Evolutionary conservation across 1,140 invertebrate genomes (phyloP).

Genomic region (Chionoecetes opilio): DNA sequence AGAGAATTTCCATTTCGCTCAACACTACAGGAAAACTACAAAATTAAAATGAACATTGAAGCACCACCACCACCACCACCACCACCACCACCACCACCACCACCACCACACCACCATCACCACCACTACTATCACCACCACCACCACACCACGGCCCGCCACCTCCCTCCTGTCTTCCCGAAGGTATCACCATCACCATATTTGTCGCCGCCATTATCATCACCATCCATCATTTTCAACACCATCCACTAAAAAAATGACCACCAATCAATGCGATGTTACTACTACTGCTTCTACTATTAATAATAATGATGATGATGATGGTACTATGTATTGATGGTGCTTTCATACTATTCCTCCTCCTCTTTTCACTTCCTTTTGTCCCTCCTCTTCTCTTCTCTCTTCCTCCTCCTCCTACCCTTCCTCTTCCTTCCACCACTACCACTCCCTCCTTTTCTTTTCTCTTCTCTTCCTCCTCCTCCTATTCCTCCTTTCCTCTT

Average conservation of each 20-base stretch:
- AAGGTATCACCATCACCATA: background rate
- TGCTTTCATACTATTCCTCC: background rate
- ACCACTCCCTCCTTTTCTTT: background rate
- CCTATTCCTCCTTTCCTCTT: background rate
- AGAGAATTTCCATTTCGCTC: background rate
- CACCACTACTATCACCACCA: background rate
- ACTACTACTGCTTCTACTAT: background rate
- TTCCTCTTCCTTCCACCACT: background rate
- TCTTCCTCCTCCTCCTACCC: background rate
- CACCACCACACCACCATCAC: background rate
- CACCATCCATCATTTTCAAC: slow-evolving; percentile 9
- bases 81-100: background rate
- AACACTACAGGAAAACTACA: background rate
- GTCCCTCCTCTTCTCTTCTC: background rate
- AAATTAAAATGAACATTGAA: no score
- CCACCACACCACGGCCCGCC: background rate
- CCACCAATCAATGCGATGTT: background rate
- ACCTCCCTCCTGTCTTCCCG: background rate
- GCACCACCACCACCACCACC: background rate
- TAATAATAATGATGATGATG: background rate
- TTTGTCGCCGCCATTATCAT: background rate
- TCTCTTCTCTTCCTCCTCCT: no score
- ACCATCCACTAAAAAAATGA: background rate
- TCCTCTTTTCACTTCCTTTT: background rate
- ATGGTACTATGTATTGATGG: background rate